These are phyloP conservation scores for Digitonthophagus gazella DNA, from an alignment of 2,888 invertebrate genomes.

Conservation along the genomic window DNA sequence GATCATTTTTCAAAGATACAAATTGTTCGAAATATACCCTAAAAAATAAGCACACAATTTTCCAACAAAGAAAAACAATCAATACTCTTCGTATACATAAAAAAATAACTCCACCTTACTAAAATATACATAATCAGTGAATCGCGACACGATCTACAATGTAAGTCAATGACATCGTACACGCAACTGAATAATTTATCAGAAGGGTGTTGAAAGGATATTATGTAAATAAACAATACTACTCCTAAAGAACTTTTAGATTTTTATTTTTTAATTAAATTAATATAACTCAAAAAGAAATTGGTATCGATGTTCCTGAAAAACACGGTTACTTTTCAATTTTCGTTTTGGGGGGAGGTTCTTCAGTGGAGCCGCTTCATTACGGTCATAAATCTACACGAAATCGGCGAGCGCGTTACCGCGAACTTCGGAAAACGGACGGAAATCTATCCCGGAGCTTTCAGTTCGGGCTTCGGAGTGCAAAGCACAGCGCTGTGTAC, in stretches of 20 bases:
- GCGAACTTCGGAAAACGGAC: conserved; percentile 5
- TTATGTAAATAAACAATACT: not conserved
- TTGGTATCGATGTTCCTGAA: no score
- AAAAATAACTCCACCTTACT: not conserved
- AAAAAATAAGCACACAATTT: no score
- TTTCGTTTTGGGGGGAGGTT: not conserved
- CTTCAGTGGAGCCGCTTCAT: conserved; percentile 1
- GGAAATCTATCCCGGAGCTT: conserved; percentile 12
- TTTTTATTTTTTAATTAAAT: no score
- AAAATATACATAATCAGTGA: not conserved
- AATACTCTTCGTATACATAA: not conserved
- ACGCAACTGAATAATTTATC: not conserved
- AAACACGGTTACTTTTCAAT: conserved; percentile 2
- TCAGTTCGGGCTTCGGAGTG: not conserved
- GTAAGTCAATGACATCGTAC: not conserved
- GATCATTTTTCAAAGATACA: no score
- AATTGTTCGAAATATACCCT: no score
- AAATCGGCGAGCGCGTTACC: conserved; percentile 11
- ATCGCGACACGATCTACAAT: not conserved
- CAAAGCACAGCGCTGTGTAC: not conserved
- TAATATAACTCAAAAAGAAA: no score
- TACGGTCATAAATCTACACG: conserved; percentile 5
- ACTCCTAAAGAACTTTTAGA: no score
- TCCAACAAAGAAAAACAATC: not conserved
- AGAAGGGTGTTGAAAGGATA: not conserved